A percentile compares a stretch with the other conserved stretches of the same genome.
Evolutionary conservation across 2,888 invertebrate species (phyloP).

Genomic region (Panorpa germanica): DNA sequence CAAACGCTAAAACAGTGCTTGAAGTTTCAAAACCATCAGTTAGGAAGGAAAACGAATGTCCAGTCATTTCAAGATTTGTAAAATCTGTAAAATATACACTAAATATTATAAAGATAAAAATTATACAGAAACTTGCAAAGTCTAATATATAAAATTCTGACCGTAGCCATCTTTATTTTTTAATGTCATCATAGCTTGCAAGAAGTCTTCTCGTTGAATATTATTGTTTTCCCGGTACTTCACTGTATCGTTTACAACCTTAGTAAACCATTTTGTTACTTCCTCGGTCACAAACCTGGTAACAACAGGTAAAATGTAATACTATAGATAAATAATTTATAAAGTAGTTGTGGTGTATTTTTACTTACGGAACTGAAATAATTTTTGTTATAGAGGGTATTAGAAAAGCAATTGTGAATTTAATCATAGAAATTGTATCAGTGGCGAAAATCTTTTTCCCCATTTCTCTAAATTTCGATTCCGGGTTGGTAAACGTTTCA

Average conservation of each 20-base stretch:
- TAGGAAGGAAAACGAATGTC: constrained; percentile 36
- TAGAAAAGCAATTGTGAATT: constrained; percentile 6
- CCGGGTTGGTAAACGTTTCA: constrained; percentile 11
- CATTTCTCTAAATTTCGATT: constrained; percentile 11
- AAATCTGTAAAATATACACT: constrained; percentile 16
- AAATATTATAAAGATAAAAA: no score
- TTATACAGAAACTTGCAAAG: no score
- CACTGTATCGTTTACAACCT: constrained; percentile 24
- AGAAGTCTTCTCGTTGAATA: constrained; percentile 28
- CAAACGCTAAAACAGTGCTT: constrained; percentile 31
- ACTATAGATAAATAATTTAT: not conserved
- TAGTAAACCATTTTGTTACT: constrained; percentile 10
- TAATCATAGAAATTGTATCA: constrained; percentile 1
- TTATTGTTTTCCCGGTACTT: constrained; percentile 22
- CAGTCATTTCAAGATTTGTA: constrained; percentile 27
- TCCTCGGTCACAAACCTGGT: not conserved
- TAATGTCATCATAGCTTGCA: constrained; percentile 31
- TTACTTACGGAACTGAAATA: constrained; percentile 8
- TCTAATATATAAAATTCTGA: not conserved
- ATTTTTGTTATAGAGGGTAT: constrained; percentile 7
- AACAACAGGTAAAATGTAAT: not conserved
- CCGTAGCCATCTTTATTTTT: constrained; percentile 18
- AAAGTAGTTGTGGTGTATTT: not conserved
- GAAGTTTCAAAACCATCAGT: constrained; percentile 41
- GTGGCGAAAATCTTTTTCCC: constrained; percentile 9